Percentiles rank a stretch among this genome's conserved stretches.
Conservation (phyloP, 2,797 vertebrate genomes). For the Sebastiscus tertius region DNA sequence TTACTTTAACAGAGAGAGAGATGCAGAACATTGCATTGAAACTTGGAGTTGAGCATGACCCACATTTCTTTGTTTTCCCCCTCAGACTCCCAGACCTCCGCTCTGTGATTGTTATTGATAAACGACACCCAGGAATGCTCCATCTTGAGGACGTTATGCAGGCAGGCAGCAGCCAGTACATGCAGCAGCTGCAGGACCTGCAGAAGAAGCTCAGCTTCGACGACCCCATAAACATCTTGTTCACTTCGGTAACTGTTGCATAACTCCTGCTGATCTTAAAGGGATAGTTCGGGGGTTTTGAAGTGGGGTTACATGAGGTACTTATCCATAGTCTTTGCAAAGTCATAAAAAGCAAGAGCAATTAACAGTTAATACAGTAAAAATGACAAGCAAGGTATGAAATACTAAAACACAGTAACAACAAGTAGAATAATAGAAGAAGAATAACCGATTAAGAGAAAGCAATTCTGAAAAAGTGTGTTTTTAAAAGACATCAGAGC, state of each 20-base stretch:
- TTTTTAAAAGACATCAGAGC: too few species aligned
- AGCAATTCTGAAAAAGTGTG: too few species aligned
- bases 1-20: not conserved
- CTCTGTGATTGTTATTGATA: slow-evolving; percentile 84
- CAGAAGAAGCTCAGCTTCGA: slow-evolving; percentile 85
- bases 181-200: slow-evolving; percentile 80
- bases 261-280: not conserved
- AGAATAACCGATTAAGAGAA: too few species aligned
- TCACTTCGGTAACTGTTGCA: slow-evolving; percentile 88
- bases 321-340: too few species aligned
- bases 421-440: too few species aligned
- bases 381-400: too few species aligned
- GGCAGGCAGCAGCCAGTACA: slow-evolving; percentile 81
- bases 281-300: not conserved
- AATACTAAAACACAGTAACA: too few species aligned
- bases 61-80: not conserved
- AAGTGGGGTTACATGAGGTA: not conserved
- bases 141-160: slow-evolving; percentile 88
- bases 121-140: slow-evolving; percentile 86
- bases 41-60: not conserved
- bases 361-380: too few species aligned
- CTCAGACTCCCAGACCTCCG: slow-evolving; percentile 90
- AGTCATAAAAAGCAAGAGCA: too few species aligned
- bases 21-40: not conserved
- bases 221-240: slow-evolving; percentile 95